These are phyloP conservation scores for Ephydatia muelleri DNA, from an alignment of 37 sponge, comb jelly and placozoan species.

Conservation along the genomic window DNA sequence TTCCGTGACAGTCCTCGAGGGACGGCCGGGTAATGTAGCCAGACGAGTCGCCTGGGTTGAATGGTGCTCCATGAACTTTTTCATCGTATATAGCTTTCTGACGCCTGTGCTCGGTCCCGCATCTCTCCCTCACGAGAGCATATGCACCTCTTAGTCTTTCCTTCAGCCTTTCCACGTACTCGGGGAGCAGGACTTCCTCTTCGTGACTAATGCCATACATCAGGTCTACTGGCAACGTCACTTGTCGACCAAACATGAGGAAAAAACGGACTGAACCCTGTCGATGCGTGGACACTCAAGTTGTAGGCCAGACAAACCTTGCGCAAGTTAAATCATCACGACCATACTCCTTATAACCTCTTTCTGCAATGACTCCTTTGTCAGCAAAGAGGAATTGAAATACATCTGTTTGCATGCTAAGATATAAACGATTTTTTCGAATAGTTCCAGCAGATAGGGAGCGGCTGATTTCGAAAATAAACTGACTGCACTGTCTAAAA, in stretches of 20 bases:
- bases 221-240: constrained; percentile 22
- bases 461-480: no score
- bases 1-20: constrained; percentile 27
- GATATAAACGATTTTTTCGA: no score
- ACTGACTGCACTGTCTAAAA: no score
- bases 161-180: constrained; percentile 15
- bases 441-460: no score
- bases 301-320: constrained; percentile 55
- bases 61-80: constrained; percentile 48
- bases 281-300: constrained; percentile 23
- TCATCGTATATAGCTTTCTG: constrained; percentile 25
- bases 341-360: no score
- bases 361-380: no score
- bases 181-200: neutral
- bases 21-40: constrained; percentile 37
- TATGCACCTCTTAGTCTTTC: constrained; percentile 1
- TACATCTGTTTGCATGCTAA: no score
- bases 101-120: neutral
- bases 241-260: constrained; percentile 50
- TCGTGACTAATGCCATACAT: neutral
- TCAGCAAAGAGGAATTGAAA: no score
- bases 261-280: constrained; percentile 33
- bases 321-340: no score
- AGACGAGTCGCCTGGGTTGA: constrained; percentile 43
- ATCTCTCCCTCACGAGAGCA: neutral